These are phyloP conservation scores for Pelecanus crispus DNA, from an alignment of 2,113 vertebrate species.

Conservation along the genomic window DNA sequence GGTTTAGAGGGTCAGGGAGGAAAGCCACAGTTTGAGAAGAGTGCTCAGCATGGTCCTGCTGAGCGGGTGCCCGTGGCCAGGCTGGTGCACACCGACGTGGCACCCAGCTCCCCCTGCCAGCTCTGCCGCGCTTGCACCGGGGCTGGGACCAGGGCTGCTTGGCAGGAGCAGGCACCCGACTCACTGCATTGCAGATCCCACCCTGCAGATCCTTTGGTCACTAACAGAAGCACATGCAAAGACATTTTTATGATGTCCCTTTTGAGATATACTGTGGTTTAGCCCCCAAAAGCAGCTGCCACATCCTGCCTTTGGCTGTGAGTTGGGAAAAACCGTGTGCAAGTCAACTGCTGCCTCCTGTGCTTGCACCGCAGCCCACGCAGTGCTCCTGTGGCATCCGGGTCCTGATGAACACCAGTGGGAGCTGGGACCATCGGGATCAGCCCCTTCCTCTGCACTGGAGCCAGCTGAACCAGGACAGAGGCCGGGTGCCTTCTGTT, in stretches of 20 bases:
- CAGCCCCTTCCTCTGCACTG: not conserved
- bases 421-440: not conserved
- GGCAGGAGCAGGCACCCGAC: not conserved
- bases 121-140: not conserved
- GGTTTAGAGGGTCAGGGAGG: not conserved
- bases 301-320: rapidly evolving
- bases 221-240: rapidly evolving
- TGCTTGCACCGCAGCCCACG: rapidly evolving
- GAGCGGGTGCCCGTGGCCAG: not conserved
- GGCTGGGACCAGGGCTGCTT: no score
- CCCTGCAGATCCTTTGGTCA: not conserved
- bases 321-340: rapidly evolving
- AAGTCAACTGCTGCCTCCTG: not conserved
- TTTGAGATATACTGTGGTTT: not conserved
- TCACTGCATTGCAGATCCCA: not conserved
- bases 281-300: not conserved
- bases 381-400: not conserved
- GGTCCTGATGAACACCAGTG: not conserved
- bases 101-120: not conserved
- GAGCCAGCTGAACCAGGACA: not conserved
- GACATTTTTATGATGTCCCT: rapidly evolving
- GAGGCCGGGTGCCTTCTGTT: not conserved
- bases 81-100: rapidly evolving
- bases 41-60: not conserved
- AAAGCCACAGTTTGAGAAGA: not conserved